phyloP scores from a whole-genome alignment of 2,888 invertebrate species.

The Hypselothyrea guttata region DNA sequence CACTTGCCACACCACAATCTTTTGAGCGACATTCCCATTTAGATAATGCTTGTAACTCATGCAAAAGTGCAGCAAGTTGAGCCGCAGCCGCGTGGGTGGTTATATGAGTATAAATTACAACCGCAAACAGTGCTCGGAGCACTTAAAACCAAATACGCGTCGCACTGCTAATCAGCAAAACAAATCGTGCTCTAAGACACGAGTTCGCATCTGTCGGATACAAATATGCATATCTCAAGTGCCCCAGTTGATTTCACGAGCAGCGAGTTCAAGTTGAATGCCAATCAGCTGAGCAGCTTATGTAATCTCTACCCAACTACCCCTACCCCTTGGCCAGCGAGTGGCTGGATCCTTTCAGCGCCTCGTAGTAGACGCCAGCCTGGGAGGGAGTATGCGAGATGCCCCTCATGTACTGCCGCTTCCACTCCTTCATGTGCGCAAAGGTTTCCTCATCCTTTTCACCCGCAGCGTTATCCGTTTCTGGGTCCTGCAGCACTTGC shows the following conservation, averaged over 20 bases:
- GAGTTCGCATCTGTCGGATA: conserved; percentile 25
- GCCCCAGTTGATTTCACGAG: conserved; percentile 28
- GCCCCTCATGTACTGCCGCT: conserved; percentile 79
- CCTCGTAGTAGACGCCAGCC: conserved; percentile 79
- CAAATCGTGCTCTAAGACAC: conserved; percentile 44
- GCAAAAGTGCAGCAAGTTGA: conserved; percentile 33
- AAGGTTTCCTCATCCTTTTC: conserved; percentile 72
- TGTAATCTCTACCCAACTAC: conserved; percentile 13
- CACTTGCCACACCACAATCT: conserved; percentile 1
- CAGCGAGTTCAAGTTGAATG: conserved; percentile 80
- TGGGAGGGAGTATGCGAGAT: conserved; percentile 78
- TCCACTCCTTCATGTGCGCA: conserved; percentile 72
- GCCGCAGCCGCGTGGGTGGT: conserved; percentile 40
- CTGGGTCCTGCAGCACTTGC: conserved; percentile 68
- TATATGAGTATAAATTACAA: conserved; percentile 72
- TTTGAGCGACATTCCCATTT: conserved; percentile 36
- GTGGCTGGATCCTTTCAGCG: conserved; percentile 77
- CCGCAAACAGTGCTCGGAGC: conserved; percentile 55
- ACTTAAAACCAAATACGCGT: conserved; percentile 55
- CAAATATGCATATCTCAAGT: conserved; percentile 1
- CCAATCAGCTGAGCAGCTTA: conserved; percentile 37
- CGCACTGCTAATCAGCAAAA: conserved; percentile 62
- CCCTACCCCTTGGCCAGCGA: conserved; percentile 77
- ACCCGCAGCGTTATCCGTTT: conserved; percentile 55
- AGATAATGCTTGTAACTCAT: conserved; percentile 52